Evolutionary conservation across 1,140 invertebrate species (phyloP).

Genomic region (Wasmannia auropunctata): DNA sequence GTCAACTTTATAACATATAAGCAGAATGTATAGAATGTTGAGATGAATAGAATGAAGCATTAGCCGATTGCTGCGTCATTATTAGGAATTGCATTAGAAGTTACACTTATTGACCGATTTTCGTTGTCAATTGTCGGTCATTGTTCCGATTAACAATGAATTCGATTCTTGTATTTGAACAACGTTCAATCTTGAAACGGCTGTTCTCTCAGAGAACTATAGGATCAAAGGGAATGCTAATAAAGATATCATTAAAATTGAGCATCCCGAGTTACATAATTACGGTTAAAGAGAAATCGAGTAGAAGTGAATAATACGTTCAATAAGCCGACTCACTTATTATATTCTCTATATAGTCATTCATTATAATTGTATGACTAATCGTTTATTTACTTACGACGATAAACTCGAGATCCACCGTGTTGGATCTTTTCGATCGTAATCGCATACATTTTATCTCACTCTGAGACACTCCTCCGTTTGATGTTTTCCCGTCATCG

Average conservation of each 20-base stretch:
- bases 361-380: constrained; percentile 21
- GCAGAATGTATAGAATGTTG: not conserved
- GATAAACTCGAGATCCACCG: not conserved
- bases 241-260: not conserved
- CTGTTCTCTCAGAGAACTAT: not conserved
- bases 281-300: not conserved
- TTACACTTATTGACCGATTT: not conserved
- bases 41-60: not conserved
- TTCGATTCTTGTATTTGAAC: not conserved
- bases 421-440: not conserved
- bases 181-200: not conserved
- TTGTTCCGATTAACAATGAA: not conserved
- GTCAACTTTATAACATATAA: not conserved
- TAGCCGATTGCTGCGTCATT: constrained; percentile 1
- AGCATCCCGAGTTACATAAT: not conserved
- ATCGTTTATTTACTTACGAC: constrained; percentile 34
- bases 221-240: not conserved
- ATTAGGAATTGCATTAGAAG: constrained; percentile 42
- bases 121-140: not conserved
- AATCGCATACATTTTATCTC: constrained; percentile 33
- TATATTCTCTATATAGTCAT: not conserved
- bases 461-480: not conserved
- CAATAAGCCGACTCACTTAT: constrained; percentile 5
- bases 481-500: not conserved
- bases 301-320: not conserved